Evolutionary conservation across 2,113 vertebrate species (phyloP).

Genomic region (Neolamprologus sp.): DNA sequence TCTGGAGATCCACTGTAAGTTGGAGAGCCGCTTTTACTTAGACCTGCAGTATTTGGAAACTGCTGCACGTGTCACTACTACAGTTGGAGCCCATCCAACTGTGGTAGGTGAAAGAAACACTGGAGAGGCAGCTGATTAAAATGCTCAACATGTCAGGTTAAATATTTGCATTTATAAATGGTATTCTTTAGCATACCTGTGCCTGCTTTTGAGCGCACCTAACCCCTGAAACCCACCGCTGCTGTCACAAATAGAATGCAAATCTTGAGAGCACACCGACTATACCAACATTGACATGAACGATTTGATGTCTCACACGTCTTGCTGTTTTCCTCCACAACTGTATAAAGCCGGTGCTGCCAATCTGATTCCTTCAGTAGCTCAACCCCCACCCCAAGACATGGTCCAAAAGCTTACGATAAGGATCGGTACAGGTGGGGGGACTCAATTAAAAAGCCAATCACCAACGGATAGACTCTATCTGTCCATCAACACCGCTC

Average conservation of each 20-base stretch:
- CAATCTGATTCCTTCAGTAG: background rate
- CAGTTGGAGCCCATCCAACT: background rate
- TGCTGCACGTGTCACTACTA: background rate
- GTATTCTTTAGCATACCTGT: background rate
- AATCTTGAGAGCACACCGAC: background rate
- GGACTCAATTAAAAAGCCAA: slow-evolving; percentile 70
- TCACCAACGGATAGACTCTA: slow-evolving; percentile 56
- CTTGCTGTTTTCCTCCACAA: background rate
- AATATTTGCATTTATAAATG: background rate
- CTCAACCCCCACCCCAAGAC: slow-evolving; percentile 1
- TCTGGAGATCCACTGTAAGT: background rate
- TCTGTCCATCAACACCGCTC: slow-evolving; percentile 59
- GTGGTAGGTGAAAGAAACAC: background rate
- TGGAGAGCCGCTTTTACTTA: background rate
- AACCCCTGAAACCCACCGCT: background rate
- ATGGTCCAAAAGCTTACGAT: slow-evolving; percentile 47
- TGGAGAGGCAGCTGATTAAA: background rate
- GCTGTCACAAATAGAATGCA: background rate
- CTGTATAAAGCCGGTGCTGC: background rate
- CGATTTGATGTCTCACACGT: background rate
- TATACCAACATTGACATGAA: background rate
- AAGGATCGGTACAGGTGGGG: slow-evolving; percentile 58
- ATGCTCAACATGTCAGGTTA: background rate
- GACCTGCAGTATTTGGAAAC: background rate
- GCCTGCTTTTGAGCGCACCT: background rate